Evolutionary conservation across 1,140 invertebrate genomes (phyloP).

Genomic region (Scaptomyza graminum): DNA sequence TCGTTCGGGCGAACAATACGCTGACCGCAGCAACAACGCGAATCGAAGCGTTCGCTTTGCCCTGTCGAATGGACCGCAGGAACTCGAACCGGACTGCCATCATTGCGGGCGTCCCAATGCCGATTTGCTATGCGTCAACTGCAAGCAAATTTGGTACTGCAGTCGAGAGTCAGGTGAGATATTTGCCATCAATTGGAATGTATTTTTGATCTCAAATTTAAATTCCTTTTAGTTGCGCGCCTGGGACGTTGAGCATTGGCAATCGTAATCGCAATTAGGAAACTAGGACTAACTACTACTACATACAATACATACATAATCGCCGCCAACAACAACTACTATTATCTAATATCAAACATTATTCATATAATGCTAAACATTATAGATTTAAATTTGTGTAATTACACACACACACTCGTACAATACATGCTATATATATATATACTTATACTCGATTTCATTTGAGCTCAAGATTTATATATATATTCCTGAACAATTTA

Average conservation of each 20-base stretch:
- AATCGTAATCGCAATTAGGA: conserved; percentile 47
- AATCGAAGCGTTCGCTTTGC: conserved; percentile 12
- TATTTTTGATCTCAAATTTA: neutral
- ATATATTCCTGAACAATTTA: too few species aligned
- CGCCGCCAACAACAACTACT: too few species aligned
- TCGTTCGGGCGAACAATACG: conserved; percentile 12
- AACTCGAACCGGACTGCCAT: conserved; percentile 86
- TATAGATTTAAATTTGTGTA: conserved; percentile 16
- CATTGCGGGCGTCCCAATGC: conserved; percentile 90
- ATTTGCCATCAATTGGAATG: neutral
- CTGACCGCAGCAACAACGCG: neutral
- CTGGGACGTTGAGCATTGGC: conserved; percentile 53
- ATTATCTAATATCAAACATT: too few species aligned
- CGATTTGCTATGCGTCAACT: conserved; percentile 93
- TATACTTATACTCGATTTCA: too few species aligned
- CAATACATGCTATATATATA: conserved; percentile 15
- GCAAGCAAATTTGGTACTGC: conserved; percentile 95
- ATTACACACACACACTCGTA: conserved; percentile 17
- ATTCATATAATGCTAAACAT: conserved; percentile 32
- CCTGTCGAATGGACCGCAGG: conserved; percentile 64
- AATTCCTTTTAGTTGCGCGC: conserved; percentile 37
- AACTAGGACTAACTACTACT: neutral
- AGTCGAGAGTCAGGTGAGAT: conserved; percentile 92
- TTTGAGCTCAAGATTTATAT: too few species aligned
- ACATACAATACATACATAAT: too few species aligned